A percentile compares a stretch with the other conserved stretches of the same genome.
Conservation (phyloP, 2,113 vertebrate genomes). For the Morone saxatilis region DNA sequence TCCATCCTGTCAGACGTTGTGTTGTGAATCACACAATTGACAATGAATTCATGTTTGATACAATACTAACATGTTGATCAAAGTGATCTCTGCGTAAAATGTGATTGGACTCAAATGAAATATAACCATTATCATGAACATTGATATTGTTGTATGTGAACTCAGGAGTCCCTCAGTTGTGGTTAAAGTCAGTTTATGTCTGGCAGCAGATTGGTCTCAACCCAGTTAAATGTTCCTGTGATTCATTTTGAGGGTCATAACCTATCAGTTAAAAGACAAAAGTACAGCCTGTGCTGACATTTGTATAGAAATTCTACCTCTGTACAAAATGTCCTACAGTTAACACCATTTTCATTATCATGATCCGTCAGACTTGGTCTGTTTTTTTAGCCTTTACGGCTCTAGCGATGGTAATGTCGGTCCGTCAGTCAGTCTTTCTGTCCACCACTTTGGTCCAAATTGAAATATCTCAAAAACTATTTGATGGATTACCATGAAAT, state of each 20-base stretch:
- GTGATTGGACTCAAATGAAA: conserved; percentile 6
- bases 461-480: not conserved
- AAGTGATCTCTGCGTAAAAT: conserved; percentile 2
- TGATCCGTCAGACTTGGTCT: not conserved
- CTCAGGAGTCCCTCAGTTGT: conserved; percentile 2
- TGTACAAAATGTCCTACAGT: not conserved
- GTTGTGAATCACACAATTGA: not conserved
- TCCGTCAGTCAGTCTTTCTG: too few species aligned
- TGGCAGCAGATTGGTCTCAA: conserved; percentile 30
- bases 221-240: conserved; percentile 31
- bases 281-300: conserved; percentile 26
- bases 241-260: conserved; percentile 37
- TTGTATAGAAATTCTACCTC: not conserved
- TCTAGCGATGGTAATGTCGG: not conserved
- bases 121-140: not conserved
- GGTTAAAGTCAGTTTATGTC: not conserved
- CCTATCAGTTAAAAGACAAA: conserved; percentile 3
- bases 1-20: not conserved
- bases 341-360: not conserved
- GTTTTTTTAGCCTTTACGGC: not conserved
- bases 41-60: conserved; percentile 6
- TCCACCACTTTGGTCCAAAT: not conserved
- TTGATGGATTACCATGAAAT: not conserved
- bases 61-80: not conserved
- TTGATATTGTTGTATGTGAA: conserved; percentile 2